These are phyloP conservation scores for Phalloptychus januarius DNA, from an alignment of 2,797 vertebrate species.

Conservation along the genomic window DNA sequence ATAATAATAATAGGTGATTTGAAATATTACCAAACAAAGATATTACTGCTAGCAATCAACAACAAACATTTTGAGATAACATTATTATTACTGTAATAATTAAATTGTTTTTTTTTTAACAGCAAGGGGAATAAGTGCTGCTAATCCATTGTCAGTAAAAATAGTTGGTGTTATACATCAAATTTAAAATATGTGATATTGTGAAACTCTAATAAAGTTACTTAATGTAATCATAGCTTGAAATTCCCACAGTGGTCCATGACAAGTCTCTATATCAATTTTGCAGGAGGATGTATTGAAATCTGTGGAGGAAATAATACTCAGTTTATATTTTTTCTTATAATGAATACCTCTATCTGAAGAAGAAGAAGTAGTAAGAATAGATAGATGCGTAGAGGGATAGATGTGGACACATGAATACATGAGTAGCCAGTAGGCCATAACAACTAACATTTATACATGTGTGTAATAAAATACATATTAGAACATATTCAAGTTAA, in stretches of 20 bases:
- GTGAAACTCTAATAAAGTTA: background rate
- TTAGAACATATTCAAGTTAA: no score
- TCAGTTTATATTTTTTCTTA: background rate
- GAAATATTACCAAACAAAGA: background rate
- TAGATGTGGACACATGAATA: no score
- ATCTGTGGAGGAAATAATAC: background rate
- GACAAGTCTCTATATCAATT: background rate
- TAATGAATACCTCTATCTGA: background rate
- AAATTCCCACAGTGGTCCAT: background rate
- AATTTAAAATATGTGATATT: no score
- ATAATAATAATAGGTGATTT: background rate
- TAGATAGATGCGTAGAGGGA: background rate
- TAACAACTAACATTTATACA: no score
- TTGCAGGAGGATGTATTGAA: background rate
- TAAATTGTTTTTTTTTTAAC: no score
- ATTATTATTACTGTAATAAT: no score
- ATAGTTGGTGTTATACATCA: no score
- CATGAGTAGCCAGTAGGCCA: no score
- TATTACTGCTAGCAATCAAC: background rate
- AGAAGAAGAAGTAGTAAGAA: background rate
- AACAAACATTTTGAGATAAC: no score
- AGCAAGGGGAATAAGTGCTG: no score
- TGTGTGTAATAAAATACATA: no score
- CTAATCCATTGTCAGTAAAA: no score
- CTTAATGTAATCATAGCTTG: background rate